A percentile compares a stretch with the other conserved stretches of the same genome.
phyloP scores from a whole-genome alignment of 2,113 vertebrate genomes.

The sheep (Ovis aries) region DNA sequence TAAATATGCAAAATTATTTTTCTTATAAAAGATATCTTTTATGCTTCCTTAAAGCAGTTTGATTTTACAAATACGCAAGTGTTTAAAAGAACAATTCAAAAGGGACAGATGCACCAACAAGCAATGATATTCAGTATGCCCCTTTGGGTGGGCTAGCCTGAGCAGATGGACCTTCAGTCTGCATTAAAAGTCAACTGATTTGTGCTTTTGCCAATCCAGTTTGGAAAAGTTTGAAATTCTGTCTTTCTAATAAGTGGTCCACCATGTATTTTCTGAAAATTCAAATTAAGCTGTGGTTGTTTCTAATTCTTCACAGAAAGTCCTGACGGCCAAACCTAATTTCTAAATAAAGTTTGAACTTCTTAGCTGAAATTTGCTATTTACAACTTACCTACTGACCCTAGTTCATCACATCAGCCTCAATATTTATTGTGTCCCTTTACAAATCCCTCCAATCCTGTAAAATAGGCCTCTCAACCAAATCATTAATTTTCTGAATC shows the following conservation, averaged over 20 bases:
- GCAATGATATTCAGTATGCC: background rate
- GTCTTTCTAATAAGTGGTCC: background rate
- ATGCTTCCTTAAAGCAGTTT: background rate
- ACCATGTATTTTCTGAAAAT: constrained; percentile 38
- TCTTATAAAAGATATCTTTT: background rate
- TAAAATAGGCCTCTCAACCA: background rate
- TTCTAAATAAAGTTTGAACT: background rate
- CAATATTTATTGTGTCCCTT: background rate
- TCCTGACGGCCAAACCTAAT: background rate
- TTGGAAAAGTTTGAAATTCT: constrained; percentile 34
- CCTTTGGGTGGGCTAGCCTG: background rate
- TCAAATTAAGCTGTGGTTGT: constrained; percentile 19
- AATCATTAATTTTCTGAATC: background rate
- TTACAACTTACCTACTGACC: background rate
- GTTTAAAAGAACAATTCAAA: background rate
- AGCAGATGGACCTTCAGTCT: constrained; percentile 37
- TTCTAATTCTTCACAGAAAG: background rate
- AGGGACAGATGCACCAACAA: background rate
- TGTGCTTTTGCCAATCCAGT: constrained; percentile 14
- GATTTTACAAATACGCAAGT: background rate
- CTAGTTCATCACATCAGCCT: background rate
- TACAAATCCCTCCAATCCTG: background rate
- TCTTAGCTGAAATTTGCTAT: background rate
- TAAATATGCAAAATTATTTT: background rate
- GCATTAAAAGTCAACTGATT: constrained; percentile 22